These are phyloP conservation scores for Diachrysia chrysitis DNA, from an alignment of 2,888 invertebrate species.

Conservation along the genomic window DNA sequence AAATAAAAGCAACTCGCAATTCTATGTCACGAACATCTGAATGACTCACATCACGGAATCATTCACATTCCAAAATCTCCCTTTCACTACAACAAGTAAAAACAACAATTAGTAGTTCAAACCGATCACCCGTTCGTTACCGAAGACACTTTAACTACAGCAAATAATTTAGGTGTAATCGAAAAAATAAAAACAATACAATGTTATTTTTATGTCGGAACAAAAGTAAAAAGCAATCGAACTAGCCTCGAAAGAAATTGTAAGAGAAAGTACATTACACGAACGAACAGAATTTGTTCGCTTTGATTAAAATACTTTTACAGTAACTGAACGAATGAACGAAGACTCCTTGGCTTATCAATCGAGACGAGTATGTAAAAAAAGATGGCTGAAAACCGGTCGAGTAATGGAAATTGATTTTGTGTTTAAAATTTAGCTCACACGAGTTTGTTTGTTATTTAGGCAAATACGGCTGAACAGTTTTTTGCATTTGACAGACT, in stretches of 20 bases:
- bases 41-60: slow-evolving; percentile 6
- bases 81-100: slow-evolving; percentile 28
- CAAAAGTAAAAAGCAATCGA: slow-evolving; percentile 70
- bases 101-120: slow-evolving; percentile 43
- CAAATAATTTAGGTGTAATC: slow-evolving; percentile 63
- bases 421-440: neutral
- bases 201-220: slow-evolving; percentile 61
- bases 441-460: neutral
- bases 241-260: slow-evolving; percentile 65
- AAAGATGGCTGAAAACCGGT: slow-evolving; percentile 46
- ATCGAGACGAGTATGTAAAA: slow-evolving; percentile 53
- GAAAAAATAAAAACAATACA: slow-evolving; percentile 68
- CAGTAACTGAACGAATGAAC: slow-evolving; percentile 51
- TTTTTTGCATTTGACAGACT: neutral
- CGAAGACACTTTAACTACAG: slow-evolving; percentile 37
- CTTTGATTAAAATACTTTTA: slow-evolving; percentile 68
- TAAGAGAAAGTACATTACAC: slow-evolving; percentile 68
- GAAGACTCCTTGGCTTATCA: slow-evolving; percentile 51
- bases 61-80: slow-evolving; percentile 23
- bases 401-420: slow-evolving; percentile 27
- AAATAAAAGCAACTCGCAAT: slow-evolving; percentile 2
- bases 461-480: neutral
- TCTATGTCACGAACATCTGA: neutral
- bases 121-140: slow-evolving; percentile 37
- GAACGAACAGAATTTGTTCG: slow-evolving; percentile 59